Percentiles rank a stretch among this genome's conserved stretches.
phyloP scores from a whole-genome alignment of 92 coral and sea anemone species.

The Ricordea florida region DNA sequence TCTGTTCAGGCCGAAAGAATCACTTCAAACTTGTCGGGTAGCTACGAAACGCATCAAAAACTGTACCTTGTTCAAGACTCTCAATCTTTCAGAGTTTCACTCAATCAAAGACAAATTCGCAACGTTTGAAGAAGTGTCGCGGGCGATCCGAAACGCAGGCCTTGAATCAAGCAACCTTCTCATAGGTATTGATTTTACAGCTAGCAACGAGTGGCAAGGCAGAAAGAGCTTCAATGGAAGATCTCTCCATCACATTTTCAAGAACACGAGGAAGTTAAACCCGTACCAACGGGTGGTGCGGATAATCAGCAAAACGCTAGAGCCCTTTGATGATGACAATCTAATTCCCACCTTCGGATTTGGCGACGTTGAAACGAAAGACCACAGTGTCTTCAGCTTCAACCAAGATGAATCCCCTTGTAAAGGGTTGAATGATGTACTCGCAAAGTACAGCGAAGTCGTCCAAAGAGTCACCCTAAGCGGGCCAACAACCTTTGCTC shows the following conservation, averaged over 20 bases:
- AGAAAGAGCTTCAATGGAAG: constrained; percentile 85
- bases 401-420: constrained; percentile 76
- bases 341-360: constrained; percentile 92
- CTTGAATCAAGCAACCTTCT: constrained; percentile 83
- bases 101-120: constrained; percentile 81
- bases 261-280: constrained; percentile 71
- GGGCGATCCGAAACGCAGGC: constrained; percentile 81
- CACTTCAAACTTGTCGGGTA: constrained; percentile 67
- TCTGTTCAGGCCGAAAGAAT: constrained; percentile 77
- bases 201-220: constrained; percentile 99
- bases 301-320: constrained; percentile 79
- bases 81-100: constrained; percentile 84
- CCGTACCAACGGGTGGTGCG: constrained; percentile 94
- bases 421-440: constrained; percentile 74
- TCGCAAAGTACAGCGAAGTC: constrained; percentile 74
- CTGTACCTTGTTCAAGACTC: constrained; percentile 66
- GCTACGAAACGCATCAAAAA: constrained; percentile 68
- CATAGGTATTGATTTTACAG: constrained; percentile 95
- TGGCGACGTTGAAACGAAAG: constrained; percentile 87
- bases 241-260: constrained; percentile 79
- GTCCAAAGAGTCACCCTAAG: constrained; percentile 85
- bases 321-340: constrained; percentile 89
- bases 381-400: constrained; percentile 82
- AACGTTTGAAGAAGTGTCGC: constrained; percentile 76
- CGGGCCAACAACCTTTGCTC: constrained; percentile 97